Percentiles rank a stretch among this genome's conserved stretches.
Conservation (phyloP, 2,113 vertebrate genomes). For the Camarhynchus parvulus region DNA sequence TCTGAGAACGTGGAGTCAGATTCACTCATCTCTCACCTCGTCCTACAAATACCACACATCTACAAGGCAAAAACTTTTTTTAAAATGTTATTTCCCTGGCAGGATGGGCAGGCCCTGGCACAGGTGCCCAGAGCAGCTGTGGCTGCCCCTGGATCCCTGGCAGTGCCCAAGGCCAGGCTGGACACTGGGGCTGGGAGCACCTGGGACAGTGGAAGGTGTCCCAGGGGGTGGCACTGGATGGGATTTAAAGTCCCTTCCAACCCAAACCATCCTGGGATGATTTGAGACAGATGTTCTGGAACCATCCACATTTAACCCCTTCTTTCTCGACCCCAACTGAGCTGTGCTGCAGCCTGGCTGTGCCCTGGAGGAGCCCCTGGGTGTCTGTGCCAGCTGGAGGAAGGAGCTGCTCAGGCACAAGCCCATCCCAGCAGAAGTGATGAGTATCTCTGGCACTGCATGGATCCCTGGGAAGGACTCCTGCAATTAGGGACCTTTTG, state of each 20-base stretch:
- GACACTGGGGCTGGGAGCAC: background rate
- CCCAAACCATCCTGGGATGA: background rate
- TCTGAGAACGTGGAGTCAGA: too few relatives aligned
- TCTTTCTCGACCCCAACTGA: background rate
- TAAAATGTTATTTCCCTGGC: rapidly evolving
- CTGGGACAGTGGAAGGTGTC: background rate
- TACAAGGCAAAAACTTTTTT: background rate
- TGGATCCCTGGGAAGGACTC: background rate
- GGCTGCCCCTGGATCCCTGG: background rate
- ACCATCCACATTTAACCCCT: background rate
- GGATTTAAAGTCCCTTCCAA: background rate
- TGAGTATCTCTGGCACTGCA: background rate
- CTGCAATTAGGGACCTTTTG: background rate
- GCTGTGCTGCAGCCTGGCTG: background rate
- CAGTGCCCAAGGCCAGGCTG: background rate
- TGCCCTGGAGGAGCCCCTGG: background rate
- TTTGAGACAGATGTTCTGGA: background rate
- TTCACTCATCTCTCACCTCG: too few relatives aligned
- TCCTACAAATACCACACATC: too few relatives aligned
- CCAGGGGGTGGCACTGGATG: background rate
- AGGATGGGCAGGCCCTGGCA: background rate
- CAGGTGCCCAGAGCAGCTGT: background rate
- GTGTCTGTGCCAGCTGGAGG: background rate
- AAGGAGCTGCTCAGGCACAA: background rate
- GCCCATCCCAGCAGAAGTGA: background rate